Conservation (phyloP, 2,797 vertebrate genomes). For the Anas georgica region DNA sequence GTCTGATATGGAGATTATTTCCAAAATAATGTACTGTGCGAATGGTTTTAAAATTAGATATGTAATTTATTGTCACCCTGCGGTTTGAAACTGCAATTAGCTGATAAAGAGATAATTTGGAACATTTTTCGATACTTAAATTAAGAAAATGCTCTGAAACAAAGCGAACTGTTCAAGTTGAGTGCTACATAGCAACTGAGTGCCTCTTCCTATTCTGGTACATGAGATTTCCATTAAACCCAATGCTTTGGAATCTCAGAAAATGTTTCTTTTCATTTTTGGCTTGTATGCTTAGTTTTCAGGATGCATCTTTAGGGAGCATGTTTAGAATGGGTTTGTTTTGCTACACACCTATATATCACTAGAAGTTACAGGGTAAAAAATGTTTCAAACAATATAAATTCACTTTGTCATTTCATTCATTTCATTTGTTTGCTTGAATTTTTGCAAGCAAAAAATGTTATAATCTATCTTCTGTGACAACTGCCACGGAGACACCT, state of each 20-base stretch:
- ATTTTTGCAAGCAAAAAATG: background rate
- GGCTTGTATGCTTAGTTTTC: background rate
- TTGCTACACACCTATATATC: background rate
- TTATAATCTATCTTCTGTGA: background rate
- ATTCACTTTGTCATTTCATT: background rate
- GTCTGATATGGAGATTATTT: background rate
- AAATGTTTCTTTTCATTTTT: background rate
- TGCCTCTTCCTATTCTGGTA: background rate
- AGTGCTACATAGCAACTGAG: background rate
- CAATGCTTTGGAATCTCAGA: background rate
- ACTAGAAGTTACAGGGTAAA: background rate
- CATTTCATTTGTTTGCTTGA: background rate
- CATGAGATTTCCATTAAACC: background rate
- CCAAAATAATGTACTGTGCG: background rate
- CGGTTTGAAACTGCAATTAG: background rate
- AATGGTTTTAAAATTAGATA: constrained; percentile 8
- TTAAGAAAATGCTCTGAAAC: background rate
- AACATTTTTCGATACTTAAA: background rate
- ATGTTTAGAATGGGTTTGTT: background rate
- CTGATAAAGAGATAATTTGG: constrained; percentile 19
- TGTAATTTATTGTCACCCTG: background rate
- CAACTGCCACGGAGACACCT: background rate
- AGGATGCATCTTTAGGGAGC: background rate
- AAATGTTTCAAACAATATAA: background rate
- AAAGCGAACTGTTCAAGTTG: background rate